Conservation (phyloP, 2,113 vertebrate genomes). For the Setophaga kirtlandii region DNA sequence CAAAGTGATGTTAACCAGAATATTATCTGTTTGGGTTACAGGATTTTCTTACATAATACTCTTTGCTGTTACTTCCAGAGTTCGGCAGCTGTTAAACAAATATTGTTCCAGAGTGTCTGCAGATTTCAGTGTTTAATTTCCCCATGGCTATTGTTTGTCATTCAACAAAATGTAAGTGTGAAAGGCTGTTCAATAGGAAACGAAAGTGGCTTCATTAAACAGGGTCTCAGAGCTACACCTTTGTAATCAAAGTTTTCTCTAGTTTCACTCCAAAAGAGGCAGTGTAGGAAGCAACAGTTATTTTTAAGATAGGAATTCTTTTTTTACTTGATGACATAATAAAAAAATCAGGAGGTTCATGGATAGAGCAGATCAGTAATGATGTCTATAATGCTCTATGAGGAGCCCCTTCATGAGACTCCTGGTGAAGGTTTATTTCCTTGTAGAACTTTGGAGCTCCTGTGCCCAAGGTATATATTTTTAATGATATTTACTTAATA, state of each 20-base stretch:
- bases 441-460: background rate
- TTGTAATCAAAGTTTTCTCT: background rate
- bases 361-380: background rate
- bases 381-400: background rate
- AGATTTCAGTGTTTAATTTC: conserved; percentile 56
- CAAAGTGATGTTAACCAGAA: conserved; percentile 59
- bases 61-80: conserved; percentile 54
- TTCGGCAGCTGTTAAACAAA: conserved; percentile 68
- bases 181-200: conserved; percentile 21
- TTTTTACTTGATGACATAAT: background rate
- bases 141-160: conserved; percentile 24
- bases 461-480: background rate
- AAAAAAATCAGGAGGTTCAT: background rate
- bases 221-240: accelerated
- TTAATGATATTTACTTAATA: background rate
- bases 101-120: conserved; percentile 27
- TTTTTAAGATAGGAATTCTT: background rate
- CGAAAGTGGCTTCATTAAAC: background rate
- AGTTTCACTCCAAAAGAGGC: background rate
- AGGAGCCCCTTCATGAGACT: background rate
- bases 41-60: conserved; percentile 64
- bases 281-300: background rate
- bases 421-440: background rate
- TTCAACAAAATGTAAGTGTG: conserved; percentile 19
- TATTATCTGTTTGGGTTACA: conserved; percentile 72